Evolutionary conservation across 2,797 vertebrate genomes (phyloP).

Genomic region (Odontamblyopus lacepedii): DNA sequence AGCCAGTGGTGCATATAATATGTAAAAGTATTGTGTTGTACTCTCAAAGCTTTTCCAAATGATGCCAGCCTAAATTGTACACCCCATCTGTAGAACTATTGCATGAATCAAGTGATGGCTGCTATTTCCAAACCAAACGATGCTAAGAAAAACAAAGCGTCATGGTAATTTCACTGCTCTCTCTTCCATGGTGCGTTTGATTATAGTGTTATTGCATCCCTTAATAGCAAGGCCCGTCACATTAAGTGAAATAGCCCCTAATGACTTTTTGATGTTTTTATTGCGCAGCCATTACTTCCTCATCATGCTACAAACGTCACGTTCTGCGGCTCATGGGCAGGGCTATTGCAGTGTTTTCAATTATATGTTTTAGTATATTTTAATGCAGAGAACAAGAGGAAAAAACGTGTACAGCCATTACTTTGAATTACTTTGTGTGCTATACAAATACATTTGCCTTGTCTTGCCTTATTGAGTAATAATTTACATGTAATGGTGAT

Average conservation of each 20-base stretch:
- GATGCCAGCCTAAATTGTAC: background rate
- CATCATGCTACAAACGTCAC: background rate
- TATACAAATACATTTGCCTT: no score
- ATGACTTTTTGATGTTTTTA: slow-evolving; percentile 6
- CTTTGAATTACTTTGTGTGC: no score
- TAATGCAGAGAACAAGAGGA: background rate
- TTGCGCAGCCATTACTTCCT: background rate
- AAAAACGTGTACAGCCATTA: background rate
- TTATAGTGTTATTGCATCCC: background rate
- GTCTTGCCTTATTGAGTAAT: background rate
- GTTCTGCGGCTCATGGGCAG: background rate
- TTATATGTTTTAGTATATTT: background rate
- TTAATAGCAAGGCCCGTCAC: background rate
- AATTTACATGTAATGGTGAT: slow-evolving; percentile 1
- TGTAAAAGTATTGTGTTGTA: no score
- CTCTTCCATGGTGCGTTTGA: background rate
- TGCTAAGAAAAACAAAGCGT: background rate
- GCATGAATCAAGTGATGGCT: background rate
- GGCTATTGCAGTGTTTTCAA: background rate
- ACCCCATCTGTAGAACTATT: background rate
- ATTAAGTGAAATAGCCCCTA: slow-evolving; percentile 9
- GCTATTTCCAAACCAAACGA: background rate
- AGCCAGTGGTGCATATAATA: no score
- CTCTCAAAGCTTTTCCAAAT: background rate
- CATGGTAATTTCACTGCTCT: background rate